Evolutionary conservation across 2,888 invertebrate species (phyloP), one percentile per base, ranked within the genome.

Genomic region (Falcaria lacertinaria): DNA sequence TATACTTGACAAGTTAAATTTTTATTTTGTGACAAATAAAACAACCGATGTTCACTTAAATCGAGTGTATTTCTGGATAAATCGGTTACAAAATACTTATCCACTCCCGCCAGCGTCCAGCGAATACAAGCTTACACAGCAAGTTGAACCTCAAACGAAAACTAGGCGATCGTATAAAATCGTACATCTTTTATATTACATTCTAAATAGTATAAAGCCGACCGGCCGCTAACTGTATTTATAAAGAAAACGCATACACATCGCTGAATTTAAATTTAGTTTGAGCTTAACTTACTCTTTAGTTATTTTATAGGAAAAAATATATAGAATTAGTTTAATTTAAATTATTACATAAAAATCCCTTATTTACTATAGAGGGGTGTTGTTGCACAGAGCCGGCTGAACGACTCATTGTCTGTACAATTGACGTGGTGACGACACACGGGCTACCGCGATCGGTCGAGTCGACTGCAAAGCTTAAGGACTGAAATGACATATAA

Each of bases 31-130:
- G n/a, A n/a, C n/a, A 19, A 86, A 84, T 80, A 66, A 88, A 84
- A 86, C 83, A 60, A 80, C 62, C 65, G 58, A 77, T 78, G 43
- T 81, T 80, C 77, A 82, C 89, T 89, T 89, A 89, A 82, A 88
- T 80, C 83, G 81, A 88, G 87, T 89, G 85, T 89, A 89, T 88
- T 88, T 85, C 80, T 82, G 89, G 74, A 89, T 89, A 87, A 85
- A 85, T 75, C 75, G 88, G 86, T 87, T 89, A 89, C 84, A 89
- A 89, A 87, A 88, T 87, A 79, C 81, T 84, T 80, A 80, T 74
- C 78, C 78, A 73, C 74, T 80, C 72, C 69, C 69, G 68, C 69
- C 57, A 54, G 55, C 51, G 45, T 42, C 55, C 66, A 67, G 64
- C 58, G 64, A 69, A 62, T 37, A 63, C 70, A 78, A 78, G 76